These are phyloP conservation scores for Hephaestus fuliginosus DNA, from an alignment of 2,797 vertebrate genomes.

Conservation along the genomic window DNA sequence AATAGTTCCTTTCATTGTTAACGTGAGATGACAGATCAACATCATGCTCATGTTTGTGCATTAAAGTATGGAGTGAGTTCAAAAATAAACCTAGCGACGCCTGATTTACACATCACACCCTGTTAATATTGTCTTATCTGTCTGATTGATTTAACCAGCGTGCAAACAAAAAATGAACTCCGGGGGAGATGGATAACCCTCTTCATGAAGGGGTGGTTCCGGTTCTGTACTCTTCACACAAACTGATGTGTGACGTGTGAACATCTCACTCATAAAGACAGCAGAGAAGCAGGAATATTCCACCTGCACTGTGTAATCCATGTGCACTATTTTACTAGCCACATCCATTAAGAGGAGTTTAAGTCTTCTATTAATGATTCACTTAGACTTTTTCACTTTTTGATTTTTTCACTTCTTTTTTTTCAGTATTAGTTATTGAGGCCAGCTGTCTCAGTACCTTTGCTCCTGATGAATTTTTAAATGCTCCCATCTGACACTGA, in stretches of 20 bases:
- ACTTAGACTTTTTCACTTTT: neutral
- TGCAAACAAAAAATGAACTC: no score
- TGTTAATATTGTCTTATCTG: no score
- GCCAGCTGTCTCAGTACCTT: neutral
- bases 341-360: neutral
- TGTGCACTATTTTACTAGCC: neutral
- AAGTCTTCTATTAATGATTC: neutral
- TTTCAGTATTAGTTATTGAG: neutral
- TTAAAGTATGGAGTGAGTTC: no score
- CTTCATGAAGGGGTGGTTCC: no score
- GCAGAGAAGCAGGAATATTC: neutral
- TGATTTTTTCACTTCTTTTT: neutral
- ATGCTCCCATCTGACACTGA: neutral
- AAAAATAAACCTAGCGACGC: no score
- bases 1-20: neutral
- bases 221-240: neutral
- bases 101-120: no score
- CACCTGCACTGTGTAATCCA: neutral
- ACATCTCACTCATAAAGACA: neutral
- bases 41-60: neutral
- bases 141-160: no score
- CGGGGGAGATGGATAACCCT: no score
- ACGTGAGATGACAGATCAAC: neutral
- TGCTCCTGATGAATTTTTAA: neutral
- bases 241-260: neutral